Percentiles rank a stretch among this genome's conserved stretches.
These are phyloP conservation scores for Xerus rutilus DNA, from an alignment of 2,797 vertebrate genomes.

Conservation along the genomic window DNA sequence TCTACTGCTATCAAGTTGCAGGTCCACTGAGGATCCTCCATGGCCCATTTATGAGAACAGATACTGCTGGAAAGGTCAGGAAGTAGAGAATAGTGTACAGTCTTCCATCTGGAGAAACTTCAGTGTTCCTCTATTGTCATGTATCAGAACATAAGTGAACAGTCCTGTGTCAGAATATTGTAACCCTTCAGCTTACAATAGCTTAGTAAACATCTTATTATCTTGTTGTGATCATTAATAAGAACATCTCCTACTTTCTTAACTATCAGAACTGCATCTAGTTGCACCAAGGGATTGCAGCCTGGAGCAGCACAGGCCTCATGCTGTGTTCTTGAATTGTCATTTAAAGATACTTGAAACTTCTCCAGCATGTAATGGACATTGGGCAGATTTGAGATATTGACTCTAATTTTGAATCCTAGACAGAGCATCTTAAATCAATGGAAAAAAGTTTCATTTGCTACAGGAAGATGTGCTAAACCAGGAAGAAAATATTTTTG, in stretches of 20 bases:
- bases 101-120: not conserved
- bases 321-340: not conserved
- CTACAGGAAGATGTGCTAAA: constrained; percentile 2
- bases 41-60: rapidly evolving
- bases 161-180: not conserved
- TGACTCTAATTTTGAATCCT: constrained; percentile 24
- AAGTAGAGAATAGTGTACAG: too few relatives aligned
- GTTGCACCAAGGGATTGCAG: not conserved
- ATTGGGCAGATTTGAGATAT: not conserved
- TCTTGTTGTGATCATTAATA: not conserved
- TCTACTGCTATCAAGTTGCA: not conserved
- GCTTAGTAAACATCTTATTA: not conserved
- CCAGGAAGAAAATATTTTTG: not conserved
- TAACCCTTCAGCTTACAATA: not conserved
- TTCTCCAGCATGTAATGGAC: not conserved
- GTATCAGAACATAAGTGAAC: not conserved
- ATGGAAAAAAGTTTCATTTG: not conserved
- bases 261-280: not conserved
- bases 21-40: not conserved
- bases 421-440: not conserved
- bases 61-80: too few relatives aligned
- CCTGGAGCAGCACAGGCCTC: not conserved
- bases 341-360: not conserved
- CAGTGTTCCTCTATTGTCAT: not conserved
- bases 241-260: not conserved